phyloP scores from a whole-genome alignment of 2,113 vertebrate species.

The Bungarus multicinctus region DNA sequence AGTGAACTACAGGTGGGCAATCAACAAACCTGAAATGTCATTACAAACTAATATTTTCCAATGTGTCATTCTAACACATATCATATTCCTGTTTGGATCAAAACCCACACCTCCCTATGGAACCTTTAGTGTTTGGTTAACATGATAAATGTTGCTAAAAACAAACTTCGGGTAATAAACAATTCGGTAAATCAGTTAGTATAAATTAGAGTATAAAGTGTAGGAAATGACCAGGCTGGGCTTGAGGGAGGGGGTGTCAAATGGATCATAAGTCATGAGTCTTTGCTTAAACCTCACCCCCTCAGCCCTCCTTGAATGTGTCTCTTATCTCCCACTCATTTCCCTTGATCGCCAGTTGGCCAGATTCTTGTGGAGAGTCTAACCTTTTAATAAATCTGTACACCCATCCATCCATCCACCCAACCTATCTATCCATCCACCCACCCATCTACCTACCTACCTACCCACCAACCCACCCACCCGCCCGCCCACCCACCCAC shows the following conservation, averaged over 20 bases:
- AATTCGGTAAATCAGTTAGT: background rate
- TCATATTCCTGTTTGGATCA: background rate
- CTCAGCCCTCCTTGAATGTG: no score
- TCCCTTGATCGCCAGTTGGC: no score
- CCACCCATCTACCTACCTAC: no score
- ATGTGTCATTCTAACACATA: background rate
- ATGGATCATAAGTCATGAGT: no score
- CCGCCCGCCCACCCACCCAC: no score
- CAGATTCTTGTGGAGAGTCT: no score
- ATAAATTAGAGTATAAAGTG: background rate
- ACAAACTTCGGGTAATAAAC: background rate
- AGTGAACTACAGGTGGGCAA: background rate
- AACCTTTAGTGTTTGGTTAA: background rate
- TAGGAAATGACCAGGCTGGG: background rate
- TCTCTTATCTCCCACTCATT: no score
- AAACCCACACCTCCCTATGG: background rate
- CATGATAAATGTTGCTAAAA: background rate
- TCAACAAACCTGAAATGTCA: background rate
- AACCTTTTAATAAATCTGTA: no score
- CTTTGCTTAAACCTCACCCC: no score
- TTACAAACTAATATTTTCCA: background rate
- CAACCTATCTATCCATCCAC: accelerated
- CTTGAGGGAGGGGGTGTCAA: background rate
- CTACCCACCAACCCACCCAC: no score
- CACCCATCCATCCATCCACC: accelerated